Evolutionary conservation across 2,888 invertebrate species (phyloP).

Genomic region (Pseudococcus viburni): DNA sequence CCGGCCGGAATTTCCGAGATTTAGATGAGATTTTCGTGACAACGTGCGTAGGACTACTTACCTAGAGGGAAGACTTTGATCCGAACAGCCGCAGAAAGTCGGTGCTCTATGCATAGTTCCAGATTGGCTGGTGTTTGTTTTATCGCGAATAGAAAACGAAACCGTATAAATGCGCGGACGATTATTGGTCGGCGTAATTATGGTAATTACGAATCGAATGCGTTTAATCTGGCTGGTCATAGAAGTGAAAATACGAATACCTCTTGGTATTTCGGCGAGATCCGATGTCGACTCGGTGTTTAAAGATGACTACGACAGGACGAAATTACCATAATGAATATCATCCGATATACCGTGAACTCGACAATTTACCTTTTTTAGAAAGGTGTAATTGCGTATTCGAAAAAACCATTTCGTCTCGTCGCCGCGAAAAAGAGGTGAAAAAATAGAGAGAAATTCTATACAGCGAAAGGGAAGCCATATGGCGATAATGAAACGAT

Average conservation of each 20-base stretch:
- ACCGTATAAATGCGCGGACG: background rate
- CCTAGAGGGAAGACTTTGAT: background rate
- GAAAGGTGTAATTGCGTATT: background rate
- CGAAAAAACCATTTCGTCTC: background rate
- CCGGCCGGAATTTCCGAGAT: background rate
- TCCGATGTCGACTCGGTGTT: background rate
- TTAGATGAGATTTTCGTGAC: background rate
- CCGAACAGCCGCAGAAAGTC: too few species aligned
- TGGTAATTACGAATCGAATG: background rate
- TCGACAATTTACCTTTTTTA: background rate
- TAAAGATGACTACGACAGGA: background rate
- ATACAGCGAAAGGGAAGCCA: slow-evolving; percentile 23
- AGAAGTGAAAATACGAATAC: background rate
- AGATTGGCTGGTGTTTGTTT: background rate
- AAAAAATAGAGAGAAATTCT: slow-evolving; percentile 2
- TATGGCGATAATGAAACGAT: slow-evolving; percentile 34
- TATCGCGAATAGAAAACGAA: background rate
- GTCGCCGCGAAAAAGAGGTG: background rate
- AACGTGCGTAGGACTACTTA: background rate
- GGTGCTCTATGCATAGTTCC: too few species aligned
- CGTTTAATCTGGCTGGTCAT: background rate
- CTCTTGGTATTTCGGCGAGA: background rate
- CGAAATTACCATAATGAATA: background rate
- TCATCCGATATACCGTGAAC: background rate
- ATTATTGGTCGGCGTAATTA: background rate